Conservation (phyloP, 2,797 vertebrate species). For the Sebastiscus tertius region DNA sequence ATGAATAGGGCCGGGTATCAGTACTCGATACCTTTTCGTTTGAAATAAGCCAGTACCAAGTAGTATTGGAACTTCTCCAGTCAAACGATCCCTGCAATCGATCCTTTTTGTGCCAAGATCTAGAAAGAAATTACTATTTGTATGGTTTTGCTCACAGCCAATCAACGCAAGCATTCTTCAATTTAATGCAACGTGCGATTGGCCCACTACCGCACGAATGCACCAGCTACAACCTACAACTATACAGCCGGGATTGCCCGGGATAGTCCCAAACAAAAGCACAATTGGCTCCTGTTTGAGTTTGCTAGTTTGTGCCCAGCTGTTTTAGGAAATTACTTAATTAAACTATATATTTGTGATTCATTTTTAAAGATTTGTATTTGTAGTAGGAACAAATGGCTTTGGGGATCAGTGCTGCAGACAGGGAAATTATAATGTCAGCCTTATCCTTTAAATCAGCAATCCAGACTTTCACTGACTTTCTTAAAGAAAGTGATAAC, state of each 20-base stretch:
- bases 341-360: background rate
- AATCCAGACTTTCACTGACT: background rate
- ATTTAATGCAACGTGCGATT: background rate
- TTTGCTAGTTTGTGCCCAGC: background rate
- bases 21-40: too few relatives aligned
- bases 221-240: too few relatives aligned
- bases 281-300: background rate
- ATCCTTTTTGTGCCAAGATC: too few relatives aligned
- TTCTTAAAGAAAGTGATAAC: conserved; percentile 3
- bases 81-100: too few relatives aligned
- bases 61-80: too few relatives aligned
- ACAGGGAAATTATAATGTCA: background rate
- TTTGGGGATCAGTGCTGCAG: background rate
- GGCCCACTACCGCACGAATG: too few relatives aligned
- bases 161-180: background rate
- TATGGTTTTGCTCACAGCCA: background rate
- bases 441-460: background rate
- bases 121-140: too few relatives aligned
- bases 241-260: too few relatives aligned
- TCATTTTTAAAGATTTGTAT: background rate
- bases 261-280: background rate
- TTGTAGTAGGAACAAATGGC: background rate
- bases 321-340: background rate
- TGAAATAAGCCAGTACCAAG: too few relatives aligned
- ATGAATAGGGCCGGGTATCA: too few relatives aligned